These are phyloP conservation scores for Tor tambroides DNA, from an alignment of 2,113 vertebrate genomes.

Conservation along the genomic window DNA sequence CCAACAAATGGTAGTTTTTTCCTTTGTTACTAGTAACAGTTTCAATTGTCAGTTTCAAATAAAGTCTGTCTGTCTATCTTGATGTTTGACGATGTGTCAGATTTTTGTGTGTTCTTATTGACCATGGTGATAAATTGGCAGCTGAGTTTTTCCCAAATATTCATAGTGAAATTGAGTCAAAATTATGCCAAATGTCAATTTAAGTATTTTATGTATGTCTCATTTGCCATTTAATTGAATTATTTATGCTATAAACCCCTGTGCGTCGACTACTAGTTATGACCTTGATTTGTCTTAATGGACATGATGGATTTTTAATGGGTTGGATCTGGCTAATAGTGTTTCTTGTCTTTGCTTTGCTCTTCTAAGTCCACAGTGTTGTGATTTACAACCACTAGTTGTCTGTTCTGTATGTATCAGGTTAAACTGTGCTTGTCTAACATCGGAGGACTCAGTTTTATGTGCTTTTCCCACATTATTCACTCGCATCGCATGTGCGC, in stretches of 20 bases:
- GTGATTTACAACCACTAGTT: not conserved
- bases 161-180: not conserved
- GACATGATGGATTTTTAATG: slow-evolving; percentile 2
- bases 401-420: not conserved
- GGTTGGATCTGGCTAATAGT: not conserved
- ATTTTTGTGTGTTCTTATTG: not conserved
- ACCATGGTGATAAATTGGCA: too few species aligned
- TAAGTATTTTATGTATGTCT: not conserved
- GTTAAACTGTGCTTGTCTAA: not conserved
- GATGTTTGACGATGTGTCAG: not conserved
- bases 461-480: not conserved
- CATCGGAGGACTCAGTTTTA: not conserved
- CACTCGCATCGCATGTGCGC: not conserved
- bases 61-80: not conserved
- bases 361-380: not conserved
- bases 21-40: not conserved
- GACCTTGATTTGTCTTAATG: slow-evolving; percentile 27
- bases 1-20: not conserved
- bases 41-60: too few species aligned
- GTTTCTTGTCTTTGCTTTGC: not conserved
- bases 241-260: slow-evolving; percentile 10
- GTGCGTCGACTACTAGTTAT: not conserved
- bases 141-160: too few species aligned
- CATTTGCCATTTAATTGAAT: slow-evolving; percentile 15
- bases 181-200: not conserved